Evolutionary conservation across 2,113 vertebrate species (phyloP), one percentile per base, ranked within the genome.

Genomic region (Ovis canadensis): DNA sequence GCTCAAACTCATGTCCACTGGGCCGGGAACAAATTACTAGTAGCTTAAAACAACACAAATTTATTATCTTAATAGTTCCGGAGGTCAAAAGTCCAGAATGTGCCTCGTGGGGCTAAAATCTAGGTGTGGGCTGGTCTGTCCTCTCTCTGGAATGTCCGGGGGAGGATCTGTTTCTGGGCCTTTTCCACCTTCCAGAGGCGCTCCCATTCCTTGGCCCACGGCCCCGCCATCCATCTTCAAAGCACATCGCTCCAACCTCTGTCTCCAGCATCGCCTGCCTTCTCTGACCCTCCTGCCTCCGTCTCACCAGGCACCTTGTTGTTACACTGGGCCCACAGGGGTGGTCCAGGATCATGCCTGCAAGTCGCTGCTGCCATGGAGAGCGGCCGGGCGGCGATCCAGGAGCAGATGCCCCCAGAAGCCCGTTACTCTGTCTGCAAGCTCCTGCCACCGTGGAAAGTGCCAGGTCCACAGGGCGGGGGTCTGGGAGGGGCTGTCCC

Each of bases 191-290:
- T 23, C 25, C 14, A 7, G 36, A 33, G 33, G 16, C 0, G 0
- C 27, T 36, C 40, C 1, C 13, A 3, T 7, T 40, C 17, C 36
- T 62, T 17, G 19, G 14, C 45, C 55, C 14, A 2, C 0, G 4
- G 74, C 54, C 45, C 31, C 17, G 6, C 57, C n/a, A 23, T 50
- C 29, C 31, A 15, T 27, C 50, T 27, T 84, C 78, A 50, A 64
- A 16, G 60, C 1, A 2, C 11, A 0, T 8, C 3, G 6, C 29
- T 17, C 60, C 6, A 4, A 0, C 17, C 8, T 57, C n/a, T 33
- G 16, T 7, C 50, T 55, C 31, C 3, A 1, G 33, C 4, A 1
- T 40, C 31, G 2, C n/a, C 23, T 10, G 4, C 59, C 16, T 52
- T 19, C 17, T 29, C 55, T 29, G n/a, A 31, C 50, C 57, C 16